Evolutionary conservation across 2,797 vertebrate genomes (phyloP).

Genomic region (Falco rusticolus): DNA sequence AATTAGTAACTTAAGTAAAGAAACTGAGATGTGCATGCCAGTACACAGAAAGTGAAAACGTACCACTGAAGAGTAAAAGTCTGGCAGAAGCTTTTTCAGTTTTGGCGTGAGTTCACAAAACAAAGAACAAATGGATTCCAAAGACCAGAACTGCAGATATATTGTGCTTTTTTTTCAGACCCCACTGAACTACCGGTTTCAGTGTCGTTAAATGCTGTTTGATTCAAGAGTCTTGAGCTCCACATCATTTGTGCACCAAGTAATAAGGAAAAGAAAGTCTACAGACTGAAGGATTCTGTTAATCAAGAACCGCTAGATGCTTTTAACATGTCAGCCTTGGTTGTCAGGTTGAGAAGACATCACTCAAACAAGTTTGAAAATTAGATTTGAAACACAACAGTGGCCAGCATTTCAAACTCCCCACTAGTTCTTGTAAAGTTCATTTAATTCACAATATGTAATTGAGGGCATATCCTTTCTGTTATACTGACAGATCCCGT

Average conservation of each 20-base stretch:
- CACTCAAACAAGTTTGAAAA: not conserved
- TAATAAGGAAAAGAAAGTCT: not conserved
- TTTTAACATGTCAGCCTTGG: not conserved
- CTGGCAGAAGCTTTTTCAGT: not conserved
- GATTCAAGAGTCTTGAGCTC: not conserved
- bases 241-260: not conserved
- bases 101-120: not conserved
- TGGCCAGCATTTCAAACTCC: not conserved
- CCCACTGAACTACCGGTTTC: not conserved
- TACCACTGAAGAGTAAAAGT: not conserved
- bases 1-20: conserved; percentile 17
- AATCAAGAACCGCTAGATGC: not conserved
- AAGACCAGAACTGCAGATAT: not conserved
- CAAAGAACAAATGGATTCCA: not conserved
- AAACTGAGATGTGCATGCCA: not conserved
- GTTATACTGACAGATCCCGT: not conserved
- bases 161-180: not conserved
- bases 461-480: not conserved
- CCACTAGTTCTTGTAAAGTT: not conserved
- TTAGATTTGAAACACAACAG: not conserved
- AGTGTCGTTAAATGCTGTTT: not conserved
- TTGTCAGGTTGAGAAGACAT: not conserved
- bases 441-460: not conserved
- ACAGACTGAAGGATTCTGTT: not conserved
- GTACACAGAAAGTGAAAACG: not conserved